Percentiles rank a stretch among this genome's conserved stretches.
Conservation (phyloP, 2,797 vertebrate genomes). For the Acanthopagrus latus region DNA sequence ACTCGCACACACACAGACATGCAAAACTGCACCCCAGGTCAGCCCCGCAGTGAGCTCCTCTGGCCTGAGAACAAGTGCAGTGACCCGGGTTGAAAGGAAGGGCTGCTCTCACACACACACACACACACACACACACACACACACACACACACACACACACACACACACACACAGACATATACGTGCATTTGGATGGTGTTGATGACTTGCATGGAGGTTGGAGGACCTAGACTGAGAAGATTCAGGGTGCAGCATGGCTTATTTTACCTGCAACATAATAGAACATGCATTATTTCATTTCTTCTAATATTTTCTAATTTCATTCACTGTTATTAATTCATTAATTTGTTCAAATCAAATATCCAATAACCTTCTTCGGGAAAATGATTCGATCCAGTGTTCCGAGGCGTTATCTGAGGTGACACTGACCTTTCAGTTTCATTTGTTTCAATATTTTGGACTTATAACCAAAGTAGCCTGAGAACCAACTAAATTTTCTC, state of each 20-base stretch:
- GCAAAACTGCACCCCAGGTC: not conserved
- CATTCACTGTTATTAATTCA: not conserved
- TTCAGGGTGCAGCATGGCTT: not conserved
- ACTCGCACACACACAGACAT: not conserved
- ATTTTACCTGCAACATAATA: not conserved
- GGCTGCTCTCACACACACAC: not conserved
- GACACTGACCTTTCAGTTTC: conserved; percentile 48
- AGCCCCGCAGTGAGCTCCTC: conserved; percentile 10
- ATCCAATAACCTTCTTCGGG: not conserved
- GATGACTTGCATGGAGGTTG: no score
- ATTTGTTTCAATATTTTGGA: conserved; percentile 16
- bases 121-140: not conserved
- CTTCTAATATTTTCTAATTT: not conserved
- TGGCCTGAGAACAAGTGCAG: conserved; percentile 15
- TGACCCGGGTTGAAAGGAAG: not conserved
- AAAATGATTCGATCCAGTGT: conserved; percentile 7
- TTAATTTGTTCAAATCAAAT: conserved; percentile 17
- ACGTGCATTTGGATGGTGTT: no score
- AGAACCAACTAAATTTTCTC: no score
- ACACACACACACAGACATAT: not conserved
- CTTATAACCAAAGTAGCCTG: not conserved
- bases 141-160: conserved; percentile 2
- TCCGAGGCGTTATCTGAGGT: conserved; percentile 17
- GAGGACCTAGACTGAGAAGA: no score
- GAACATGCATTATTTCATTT: not conserved